Evolutionary conservation across 1,140 invertebrate genomes (phyloP), one percentile per base, ranked within the genome.

Genomic region (Pogonomyrmex barbatus): DNA sequence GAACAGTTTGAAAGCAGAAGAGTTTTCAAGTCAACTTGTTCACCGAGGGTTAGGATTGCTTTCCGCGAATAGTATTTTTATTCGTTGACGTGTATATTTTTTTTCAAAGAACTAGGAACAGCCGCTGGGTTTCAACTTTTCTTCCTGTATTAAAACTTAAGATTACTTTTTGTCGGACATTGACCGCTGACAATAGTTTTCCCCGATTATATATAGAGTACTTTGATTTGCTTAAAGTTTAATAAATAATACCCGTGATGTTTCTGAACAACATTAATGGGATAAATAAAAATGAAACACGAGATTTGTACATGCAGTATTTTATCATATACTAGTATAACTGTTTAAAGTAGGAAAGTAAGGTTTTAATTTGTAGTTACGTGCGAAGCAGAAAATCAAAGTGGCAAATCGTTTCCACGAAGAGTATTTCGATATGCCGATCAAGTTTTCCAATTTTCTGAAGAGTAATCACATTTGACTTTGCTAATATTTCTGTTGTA

Each of bases 401-500:
- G 8, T 2, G 5, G 24, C 39, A 58, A 76, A 76, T 76, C 1
- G 0, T 76, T 60, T 76, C 39, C 14, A 42, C 60, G 14, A 1
- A 76, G 60, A n/a, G 24, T 24, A 24, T 24, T 24, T 24, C 24
- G 24, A 24, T 58, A 14, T 56, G 36, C 4, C 1, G 5, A 24
- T 58, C 50, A 76, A 76, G 39, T 76, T 76, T 76, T 76, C 24
- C n/a, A 39, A 45, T 76, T 76, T 10, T 50, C 14, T 33, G 45
- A 2, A 52, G 50, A 52, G 30, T 17, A 76, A 76, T 76, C 3
- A 17, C 3, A 12, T 45, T 60, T 45, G 24, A 60, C 54, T 17
- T 12, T 58, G n/a, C n/a, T 30, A 17, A 73, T 42, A 24, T 36
- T 0, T 71, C 24, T 58, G 6, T 42, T 42, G 0, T 4, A 42